Conservation (phyloP, 2,113 vertebrate genomes). For the Python bivittatus region DNA sequence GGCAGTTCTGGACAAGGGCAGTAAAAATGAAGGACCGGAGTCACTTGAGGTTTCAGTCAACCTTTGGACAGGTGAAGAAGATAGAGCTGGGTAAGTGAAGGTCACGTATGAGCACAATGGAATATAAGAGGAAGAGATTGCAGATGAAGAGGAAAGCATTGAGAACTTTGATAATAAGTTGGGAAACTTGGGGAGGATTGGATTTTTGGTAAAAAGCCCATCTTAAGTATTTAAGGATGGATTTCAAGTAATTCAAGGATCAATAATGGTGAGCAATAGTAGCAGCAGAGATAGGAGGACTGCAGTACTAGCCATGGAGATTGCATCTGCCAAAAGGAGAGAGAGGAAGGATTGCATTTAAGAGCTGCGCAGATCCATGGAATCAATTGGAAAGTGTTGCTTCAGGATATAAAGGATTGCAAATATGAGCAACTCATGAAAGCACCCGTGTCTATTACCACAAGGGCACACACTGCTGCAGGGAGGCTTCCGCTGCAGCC, state of each 20-base stretch:
- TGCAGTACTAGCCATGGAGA: neutral
- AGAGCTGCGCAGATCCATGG: neutral
- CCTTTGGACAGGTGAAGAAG: neutral
- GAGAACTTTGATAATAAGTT: neutral
- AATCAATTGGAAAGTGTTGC: neutral
- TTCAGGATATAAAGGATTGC: neutral
- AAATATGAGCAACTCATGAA: neutral
- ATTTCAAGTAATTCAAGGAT: neutral
- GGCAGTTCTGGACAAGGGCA: neutral
- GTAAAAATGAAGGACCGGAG: neutral
- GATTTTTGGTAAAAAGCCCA: neutral
- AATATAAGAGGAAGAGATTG: neutral
- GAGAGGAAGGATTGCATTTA: no score
- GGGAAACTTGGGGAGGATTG: neutral
- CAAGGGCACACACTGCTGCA: neutral
- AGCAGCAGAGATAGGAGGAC: neutral
- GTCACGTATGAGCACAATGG: neutral
- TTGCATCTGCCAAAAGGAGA: neutral
- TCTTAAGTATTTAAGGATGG: neutral
- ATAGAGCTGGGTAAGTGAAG: neutral
- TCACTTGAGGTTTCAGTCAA: neutral
- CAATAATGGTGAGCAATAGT: neutral
- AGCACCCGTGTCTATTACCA: neutral
- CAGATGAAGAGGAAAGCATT: neutral
- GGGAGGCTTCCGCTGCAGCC: neutral